phyloP scores from a whole-genome alignment of 2,888 invertebrate species.

The Euzophera pinguis region DNA sequence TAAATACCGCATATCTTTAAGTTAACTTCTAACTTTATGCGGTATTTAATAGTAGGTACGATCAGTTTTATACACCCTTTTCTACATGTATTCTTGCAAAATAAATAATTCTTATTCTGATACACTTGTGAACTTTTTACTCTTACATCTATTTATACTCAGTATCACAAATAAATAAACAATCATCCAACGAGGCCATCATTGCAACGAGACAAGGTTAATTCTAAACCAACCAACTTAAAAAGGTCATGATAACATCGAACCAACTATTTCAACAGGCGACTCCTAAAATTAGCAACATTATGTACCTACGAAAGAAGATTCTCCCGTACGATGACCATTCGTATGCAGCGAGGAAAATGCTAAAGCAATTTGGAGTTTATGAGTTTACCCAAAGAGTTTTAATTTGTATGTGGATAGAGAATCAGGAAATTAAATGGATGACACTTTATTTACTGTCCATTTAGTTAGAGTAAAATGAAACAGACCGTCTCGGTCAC shows the following conservation, averaged over 20 bases:
- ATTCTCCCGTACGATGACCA: not conserved
- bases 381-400: not conserved
- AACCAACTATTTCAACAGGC: not conserved
- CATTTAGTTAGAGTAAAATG: not conserved
- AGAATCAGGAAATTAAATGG: not conserved
- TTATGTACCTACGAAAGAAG: not conserved
- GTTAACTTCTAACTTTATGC: too few relatives aligned
- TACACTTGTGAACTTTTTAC: too few relatives aligned
- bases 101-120: too few relatives aligned
- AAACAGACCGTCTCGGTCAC: too few relatives aligned
- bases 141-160: too few relatives aligned
- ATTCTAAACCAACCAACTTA: not conserved
- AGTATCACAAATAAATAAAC: too few relatives aligned
- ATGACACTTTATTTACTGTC: not conserved
- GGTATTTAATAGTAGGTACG: too few relatives aligned
- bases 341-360: not conserved
- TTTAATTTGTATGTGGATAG: not conserved
- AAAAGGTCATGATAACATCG: not conserved
- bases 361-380: not conserved
- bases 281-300: slow-evolving; percentile 17
- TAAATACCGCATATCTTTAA: too few relatives aligned
- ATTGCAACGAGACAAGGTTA: not conserved
- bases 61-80: too few relatives aligned
- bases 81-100: too few relatives aligned
- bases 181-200: too few relatives aligned